Evolutionary conservation across 2,888 invertebrate species (phyloP), one percentile per base, ranked within the genome.

Genomic region (Tenthredo distinguenda): DNA sequence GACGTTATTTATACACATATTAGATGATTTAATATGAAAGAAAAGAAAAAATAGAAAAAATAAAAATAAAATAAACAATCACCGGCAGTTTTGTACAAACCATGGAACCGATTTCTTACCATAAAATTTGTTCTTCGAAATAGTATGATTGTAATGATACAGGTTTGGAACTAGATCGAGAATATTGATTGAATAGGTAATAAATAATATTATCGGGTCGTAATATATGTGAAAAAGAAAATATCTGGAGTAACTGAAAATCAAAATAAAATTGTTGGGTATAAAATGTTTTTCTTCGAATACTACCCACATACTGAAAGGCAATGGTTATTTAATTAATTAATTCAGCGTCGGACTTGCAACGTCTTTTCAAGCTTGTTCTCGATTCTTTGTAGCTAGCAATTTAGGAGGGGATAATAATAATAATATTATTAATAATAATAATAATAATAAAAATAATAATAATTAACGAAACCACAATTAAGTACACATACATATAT

Each of bases 361-460:
- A 83, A 83, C 83, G 83, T 83, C 4, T 47, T 83, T 83, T 31
- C 47, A 50, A 68, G 83, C 26, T 71, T 12, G 71, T 68, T 50
- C 31, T 68, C 83, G 47, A 83, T 83, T 85, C 81, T 40, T 85
- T 71, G 58, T 85, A 85, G 85, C 72, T 85, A 79, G 58, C 71
- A 85, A 82, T 85, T 79, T 81, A 85, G 81, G 82, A 37, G 79
- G 79, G 84, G 85, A 85, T 83, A 68, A 83, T 47, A 82, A 72
- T 85, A 85, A 77, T 86, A 87, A 85, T 82, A 62, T 5, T 50
- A 50, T 18, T 50, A 77, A 31, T 50, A 77, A 50, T 77, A 77
- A 55, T 77, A 31, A 47, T 79, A 62, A 81, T 62, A 62, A 21
- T 79, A 79, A 86, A 86, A 85, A 81, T 86, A 87, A 87, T 87